phyloP scores from a whole-genome alignment of 2,888 invertebrate species.

The Hirtodrosophila duncani region DNA sequence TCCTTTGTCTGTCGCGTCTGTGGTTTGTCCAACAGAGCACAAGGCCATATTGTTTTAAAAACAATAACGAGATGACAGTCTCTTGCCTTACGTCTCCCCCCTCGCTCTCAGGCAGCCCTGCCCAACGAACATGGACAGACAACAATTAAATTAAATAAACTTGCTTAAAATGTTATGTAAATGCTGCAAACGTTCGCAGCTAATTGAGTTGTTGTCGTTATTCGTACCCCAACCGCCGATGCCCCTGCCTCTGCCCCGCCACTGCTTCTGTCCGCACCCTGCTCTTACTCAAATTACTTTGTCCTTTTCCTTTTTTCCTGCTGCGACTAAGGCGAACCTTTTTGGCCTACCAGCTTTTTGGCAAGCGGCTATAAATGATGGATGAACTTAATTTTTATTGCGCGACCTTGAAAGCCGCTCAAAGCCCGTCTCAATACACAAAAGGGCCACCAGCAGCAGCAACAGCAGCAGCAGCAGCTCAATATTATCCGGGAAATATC shows the following conservation, averaged over 20 bases:
- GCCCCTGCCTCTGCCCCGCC: not conserved
- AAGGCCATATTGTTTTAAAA: conserved; percentile 50
- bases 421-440: conserved; percentile 23
- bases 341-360: no score
- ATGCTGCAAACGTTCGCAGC: conserved; percentile 50
- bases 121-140: no score
- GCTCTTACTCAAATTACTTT: conserved; percentile 1
- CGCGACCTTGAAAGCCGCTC: conserved; percentile 53
- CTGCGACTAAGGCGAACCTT: no score
- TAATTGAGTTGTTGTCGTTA: conserved; percentile 50
- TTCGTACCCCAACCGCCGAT: conserved; percentile 3
- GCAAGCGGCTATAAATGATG: conserved; percentile 60
- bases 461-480: conserved; percentile 15
- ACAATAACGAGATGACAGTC: conserved; percentile 14
- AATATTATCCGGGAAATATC: conserved; percentile 65
- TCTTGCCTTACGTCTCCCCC: not conserved
- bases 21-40: conserved; percentile 54
- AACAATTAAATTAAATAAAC: conserved; percentile 59
- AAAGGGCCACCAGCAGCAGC: conserved; percentile 6
- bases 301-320: not conserved
- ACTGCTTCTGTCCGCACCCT: not conserved
- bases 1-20: conserved; percentile 43
- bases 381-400: conserved; percentile 67
- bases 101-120: not conserved
- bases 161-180: conserved; percentile 62